phyloP scores from a whole-genome alignment of 2,888 invertebrate genomes.

The Nemurella pictetii region DNA sequence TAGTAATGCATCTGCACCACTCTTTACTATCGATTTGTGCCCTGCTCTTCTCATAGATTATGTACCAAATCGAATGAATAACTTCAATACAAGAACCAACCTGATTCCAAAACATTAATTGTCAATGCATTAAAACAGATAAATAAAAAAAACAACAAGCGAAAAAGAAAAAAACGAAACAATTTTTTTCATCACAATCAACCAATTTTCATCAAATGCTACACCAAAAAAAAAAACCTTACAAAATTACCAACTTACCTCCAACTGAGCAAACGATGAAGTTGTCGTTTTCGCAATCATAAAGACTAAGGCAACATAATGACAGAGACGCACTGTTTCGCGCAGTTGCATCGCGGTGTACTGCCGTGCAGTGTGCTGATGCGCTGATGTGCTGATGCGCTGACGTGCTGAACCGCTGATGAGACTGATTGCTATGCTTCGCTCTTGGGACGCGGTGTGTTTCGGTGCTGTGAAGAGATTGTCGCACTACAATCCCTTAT shows the following conservation, averaged over 20 bases:
- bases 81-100: too few species aligned
- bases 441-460: neutral
- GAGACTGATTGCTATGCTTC: neutral
- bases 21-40: neutral
- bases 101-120: too few species aligned
- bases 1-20: too few species aligned
- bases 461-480: neutral
- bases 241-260: neutral
- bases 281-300: neutral
- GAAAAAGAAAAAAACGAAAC: too few species aligned
- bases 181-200: too few species aligned
- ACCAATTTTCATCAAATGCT: too few species aligned
- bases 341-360: neutral
- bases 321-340: neutral
- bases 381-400: neutral
- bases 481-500: neutral
- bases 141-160: too few species aligned
- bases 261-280: neutral
- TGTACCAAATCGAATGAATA: neutral
- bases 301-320: neutral
- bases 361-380: neutral
- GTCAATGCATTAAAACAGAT: too few species aligned
- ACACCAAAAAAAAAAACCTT: neutral
- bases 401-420: neutral
- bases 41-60: neutral